A percentile compares a stretch with the other conserved stretches of the same genome.
These are phyloP conservation scores for Pocillopora meandrina DNA, from an alignment of 92 coral and sea anemone genomes.

Conservation along the genomic window DNA sequence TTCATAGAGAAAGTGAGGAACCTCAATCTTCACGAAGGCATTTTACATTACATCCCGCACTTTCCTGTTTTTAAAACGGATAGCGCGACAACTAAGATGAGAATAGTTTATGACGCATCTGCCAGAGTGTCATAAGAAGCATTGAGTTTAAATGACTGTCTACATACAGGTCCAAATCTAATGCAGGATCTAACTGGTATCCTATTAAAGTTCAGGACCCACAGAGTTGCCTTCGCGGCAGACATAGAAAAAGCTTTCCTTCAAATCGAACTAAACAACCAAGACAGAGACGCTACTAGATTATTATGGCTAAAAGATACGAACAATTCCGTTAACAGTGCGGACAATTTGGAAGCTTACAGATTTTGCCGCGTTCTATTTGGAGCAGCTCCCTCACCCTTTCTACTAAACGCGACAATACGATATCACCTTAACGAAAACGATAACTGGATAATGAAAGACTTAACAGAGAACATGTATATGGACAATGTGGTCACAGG, in stretches of 20 bases:
- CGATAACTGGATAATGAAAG: constrained; percentile 36
- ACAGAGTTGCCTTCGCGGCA: constrained; percentile 37
- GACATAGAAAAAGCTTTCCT: too few relatives aligned
- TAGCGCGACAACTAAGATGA: constrained; percentile 63
- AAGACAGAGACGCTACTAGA: too few relatives aligned
- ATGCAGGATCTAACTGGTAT: constrained; percentile 42
- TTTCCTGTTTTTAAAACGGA: constrained; percentile 51
- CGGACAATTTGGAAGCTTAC: too few relatives aligned
- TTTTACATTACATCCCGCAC: constrained; percentile 54
- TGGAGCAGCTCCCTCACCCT: constrained; percentile 61
- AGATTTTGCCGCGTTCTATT: too few relatives aligned
- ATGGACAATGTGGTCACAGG: constrained; percentile 56
- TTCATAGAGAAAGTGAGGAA: constrained; percentile 46
- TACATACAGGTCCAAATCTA: constrained; percentile 39
- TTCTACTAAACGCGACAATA: constrained; percentile 51
- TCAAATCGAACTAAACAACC: too few relatives aligned
- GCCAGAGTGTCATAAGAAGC: constrained; percentile 32
- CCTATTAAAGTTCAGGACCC: constrained; percentile 41
- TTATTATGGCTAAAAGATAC: too few relatives aligned
- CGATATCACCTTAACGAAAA: constrained; percentile 42
- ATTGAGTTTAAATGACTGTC: constrained; percentile 37
- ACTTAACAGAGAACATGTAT: constrained; percentile 37
- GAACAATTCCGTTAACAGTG: too few relatives aligned
- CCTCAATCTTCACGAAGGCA: constrained; percentile 30
- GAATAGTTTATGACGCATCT: too few relatives aligned